These are phyloP conservation scores for Lepidothrix coronata DNA, from an alignment of 2,113 vertebrate genomes.

Conservation along the genomic window DNA sequence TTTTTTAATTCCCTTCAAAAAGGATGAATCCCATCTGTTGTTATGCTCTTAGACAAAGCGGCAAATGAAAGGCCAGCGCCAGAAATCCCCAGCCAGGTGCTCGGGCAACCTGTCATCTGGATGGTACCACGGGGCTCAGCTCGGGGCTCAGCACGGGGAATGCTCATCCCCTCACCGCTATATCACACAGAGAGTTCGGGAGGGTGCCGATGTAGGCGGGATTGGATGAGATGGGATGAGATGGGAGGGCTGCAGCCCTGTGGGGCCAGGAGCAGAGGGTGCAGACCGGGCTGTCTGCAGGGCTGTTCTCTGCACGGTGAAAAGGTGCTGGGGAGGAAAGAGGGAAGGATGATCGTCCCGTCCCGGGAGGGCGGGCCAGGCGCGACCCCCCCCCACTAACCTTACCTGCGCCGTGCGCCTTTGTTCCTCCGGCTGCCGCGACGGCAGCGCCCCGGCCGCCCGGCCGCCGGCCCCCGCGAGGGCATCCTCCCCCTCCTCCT, in stretches of 20 bases:
- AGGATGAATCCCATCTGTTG: not conserved
- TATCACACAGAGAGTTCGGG: not conserved
- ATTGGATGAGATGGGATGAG: not conserved
- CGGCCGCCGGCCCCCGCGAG: not conserved
- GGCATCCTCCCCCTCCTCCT: not conserved
- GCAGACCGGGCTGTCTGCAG: not conserved
- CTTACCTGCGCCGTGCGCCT: constrained; percentile 36
- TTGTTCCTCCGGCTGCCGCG: constrained; percentile 8
- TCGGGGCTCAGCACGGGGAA: not conserved
- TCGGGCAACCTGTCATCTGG: not conserved
- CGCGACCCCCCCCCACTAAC: not conserved
- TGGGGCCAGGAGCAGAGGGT: not conserved
- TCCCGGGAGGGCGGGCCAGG: not conserved
- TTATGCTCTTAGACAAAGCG: not conserved
- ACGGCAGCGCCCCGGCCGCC: not conserved
- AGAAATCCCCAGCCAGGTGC: not conserved
- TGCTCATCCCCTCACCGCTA: not conserved
- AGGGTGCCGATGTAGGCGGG: not conserved
- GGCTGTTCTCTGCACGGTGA: not conserved
- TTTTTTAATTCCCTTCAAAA: not conserved
- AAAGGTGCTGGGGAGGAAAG: not conserved
- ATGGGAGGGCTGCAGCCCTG: not conserved
- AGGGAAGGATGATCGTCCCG: not conserved
- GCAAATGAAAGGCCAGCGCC: not conserved
- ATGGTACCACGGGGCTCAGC: not conserved